These are phyloP conservation scores for Enchytraeus crypticus DNA, from an alignment of 2,888 invertebrate genomes.

Conservation along the genomic window DNA sequence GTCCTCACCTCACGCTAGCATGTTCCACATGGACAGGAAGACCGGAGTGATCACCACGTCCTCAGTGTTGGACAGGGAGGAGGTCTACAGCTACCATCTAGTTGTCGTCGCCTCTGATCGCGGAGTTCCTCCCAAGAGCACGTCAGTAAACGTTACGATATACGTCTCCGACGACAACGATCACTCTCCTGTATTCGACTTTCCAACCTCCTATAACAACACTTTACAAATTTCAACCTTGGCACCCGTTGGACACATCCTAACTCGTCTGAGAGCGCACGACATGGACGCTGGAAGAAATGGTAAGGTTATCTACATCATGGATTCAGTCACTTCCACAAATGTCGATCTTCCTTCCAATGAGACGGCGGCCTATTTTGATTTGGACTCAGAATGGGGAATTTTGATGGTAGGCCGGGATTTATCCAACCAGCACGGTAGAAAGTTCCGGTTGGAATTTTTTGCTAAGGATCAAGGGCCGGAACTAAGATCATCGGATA, in stretches of 20 bases:
- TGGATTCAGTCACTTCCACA: too few species aligned
- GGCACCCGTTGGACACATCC: slow-evolving; percentile 18
- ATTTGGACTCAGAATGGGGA: slow-evolving; percentile 15
- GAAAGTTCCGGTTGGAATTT: slow-evolving; percentile 9
- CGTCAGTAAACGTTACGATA: slow-evolving; percentile 21
- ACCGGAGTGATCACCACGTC: slow-evolving; percentile 78
- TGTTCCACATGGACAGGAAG: slow-evolving; percentile 61
- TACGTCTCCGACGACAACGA: slow-evolving; percentile 25
- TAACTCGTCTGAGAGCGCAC: slow-evolving; percentile 16
- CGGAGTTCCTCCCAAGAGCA: slow-evolving; percentile 13
- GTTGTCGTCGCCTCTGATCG: slow-evolving; percentile 17
- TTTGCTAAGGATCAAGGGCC: slow-evolving; percentile 16
- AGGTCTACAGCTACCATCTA: slow-evolving; percentile 17
- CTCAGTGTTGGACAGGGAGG: slow-evolving; percentile 20
- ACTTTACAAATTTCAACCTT: slow-evolving; percentile 16
- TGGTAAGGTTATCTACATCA: slow-evolving; percentile 12
- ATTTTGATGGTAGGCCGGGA: slow-evolving; percentile 12
- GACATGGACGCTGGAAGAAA: slow-evolving; percentile 21
- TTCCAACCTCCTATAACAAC: slow-evolving; percentile 20
- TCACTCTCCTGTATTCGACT: slow-evolving; percentile 22
- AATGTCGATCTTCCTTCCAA: too few species aligned
- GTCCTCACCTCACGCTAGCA: not conserved
- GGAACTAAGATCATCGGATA: not conserved
- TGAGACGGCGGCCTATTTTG: slow-evolving; percentile 12
- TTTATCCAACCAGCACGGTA: slow-evolving; percentile 6